Base-by-base conservation (phyloP, 2,797 vertebrate genomes). In the Onychomys torridus region DNA sequence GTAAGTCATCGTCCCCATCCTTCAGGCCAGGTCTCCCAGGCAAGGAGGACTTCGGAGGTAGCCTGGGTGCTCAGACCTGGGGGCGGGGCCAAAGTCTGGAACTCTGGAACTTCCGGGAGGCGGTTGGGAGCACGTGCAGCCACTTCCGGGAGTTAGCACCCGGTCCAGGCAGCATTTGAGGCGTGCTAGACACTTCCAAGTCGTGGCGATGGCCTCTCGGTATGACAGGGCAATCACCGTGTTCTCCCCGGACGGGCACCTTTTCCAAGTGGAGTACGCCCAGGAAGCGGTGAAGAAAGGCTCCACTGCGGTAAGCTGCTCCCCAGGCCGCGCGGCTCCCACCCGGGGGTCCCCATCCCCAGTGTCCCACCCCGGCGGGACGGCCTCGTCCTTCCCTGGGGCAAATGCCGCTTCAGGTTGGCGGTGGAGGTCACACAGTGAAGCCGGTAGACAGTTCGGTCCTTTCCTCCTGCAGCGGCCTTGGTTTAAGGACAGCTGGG, bases 281-380 rank as follows among this genome's bases (percentile, higher is more conserved):
- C 99, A 99, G 93, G 99, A 99, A 93, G 99, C 99, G 0, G 99
- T 99, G 93, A 99, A 99, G 98, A 99, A 99, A 97, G 99, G 99
- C 13, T 99, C 99, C 61, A 99, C 99, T 0, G 99, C 99, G 96
- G 99, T 99, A 97, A 98, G 99, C 96, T 49, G 82, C 82, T 14
- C 82, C 61, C 81, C 8, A 3, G 81, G 59, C 40, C 6, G 27
- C 25, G 25, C 52, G 37, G 78, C 52, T 37, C 46, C 43, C 17
- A 17, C 49, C 46, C 7, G 16, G 3, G 40, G 25, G 12, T 27
- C 43, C 46, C 1, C 52, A 52, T 7, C 61, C 61, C 61, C 61
- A 27, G 25, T 23, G 23, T 25, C 59, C 59, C 0, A 21, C 65
- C 37, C 11, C 9, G 65, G 55, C 5, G 14, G 29, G 57, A 29